phyloP scores from a whole-genome alignment of 2,797 vertebrate genomes.

The Coilia nasus region DNA sequence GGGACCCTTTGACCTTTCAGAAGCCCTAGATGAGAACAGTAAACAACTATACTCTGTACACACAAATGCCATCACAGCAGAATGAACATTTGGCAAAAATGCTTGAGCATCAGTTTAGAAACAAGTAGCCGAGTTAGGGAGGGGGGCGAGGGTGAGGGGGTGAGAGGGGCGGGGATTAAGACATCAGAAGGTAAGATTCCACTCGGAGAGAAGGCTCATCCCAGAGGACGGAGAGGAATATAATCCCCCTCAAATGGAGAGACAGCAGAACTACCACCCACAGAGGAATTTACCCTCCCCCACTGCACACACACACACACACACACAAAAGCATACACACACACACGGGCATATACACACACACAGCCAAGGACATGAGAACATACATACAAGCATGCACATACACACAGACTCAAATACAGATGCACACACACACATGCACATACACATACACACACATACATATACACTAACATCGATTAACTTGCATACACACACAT shows the following conservation, averaged over 20 bases:
- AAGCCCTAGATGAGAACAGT: background rate
- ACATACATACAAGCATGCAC: no score
- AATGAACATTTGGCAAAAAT: constrained; percentile 50
- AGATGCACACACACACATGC: constrained; percentile 17
- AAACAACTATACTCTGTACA: background rate
- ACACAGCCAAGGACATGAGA: no score
- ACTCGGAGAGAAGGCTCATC: constrained; percentile 65
- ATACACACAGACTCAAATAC: background rate
- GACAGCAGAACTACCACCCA: constrained; percentile 71
- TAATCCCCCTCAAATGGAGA: constrained; percentile 70
- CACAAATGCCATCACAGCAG: constrained; percentile 33
- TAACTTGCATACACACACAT: background rate
- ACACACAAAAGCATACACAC: no score
- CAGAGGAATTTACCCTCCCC: constrained; percentile 45
- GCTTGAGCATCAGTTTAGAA: constrained; percentile 52
- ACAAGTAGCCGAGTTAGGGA: constrained; percentile 59
- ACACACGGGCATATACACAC: no score
- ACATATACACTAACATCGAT: background rate
- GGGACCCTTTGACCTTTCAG: background rate
- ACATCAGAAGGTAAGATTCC: constrained; percentile 67
- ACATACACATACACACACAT: constrained; percentile 24
- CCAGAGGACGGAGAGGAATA: constrained; percentile 59
- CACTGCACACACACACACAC: constrained; percentile 11
- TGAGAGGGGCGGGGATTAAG: constrained; percentile 62
- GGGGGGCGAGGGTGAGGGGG: constrained; percentile 4